Evolutionary conservation across 92 coral and sea anemone species (phyloP).

Genomic region (Palythoa grandis): DNA sequence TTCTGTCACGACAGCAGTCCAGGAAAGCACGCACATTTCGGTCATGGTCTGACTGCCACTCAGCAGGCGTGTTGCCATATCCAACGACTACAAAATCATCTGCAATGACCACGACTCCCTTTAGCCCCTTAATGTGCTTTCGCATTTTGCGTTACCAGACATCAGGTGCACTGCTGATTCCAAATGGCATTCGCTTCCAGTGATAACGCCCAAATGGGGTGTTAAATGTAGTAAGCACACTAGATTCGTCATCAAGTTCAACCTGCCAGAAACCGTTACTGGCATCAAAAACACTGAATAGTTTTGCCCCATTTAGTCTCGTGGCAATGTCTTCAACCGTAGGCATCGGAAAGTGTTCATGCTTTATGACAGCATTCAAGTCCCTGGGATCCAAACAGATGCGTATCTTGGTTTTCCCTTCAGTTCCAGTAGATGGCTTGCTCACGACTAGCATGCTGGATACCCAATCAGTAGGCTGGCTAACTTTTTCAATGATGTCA

Average conservation of each 20-base stretch:
- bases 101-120: constrained; percentile 48
- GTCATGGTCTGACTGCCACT: constrained; percentile 1
- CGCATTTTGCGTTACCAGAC: constrained; percentile 46
- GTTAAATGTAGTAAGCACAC: constrained; percentile 45
- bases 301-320: constrained; percentile 33
- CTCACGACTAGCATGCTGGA: constrained; percentile 42
- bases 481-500: constrained; percentile 11
- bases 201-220: constrained; percentile 44
- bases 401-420: constrained; percentile 5
- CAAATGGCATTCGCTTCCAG: constrained; percentile 45
- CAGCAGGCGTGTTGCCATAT: constrained; percentile 34
- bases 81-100: constrained; percentile 57
- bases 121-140: constrained; percentile 26
- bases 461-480: constrained; percentile 36
- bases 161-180: constrained; percentile 29
- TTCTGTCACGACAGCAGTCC: constrained; percentile 44
- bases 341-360: constrained; percentile 39
- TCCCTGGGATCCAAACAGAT: constrained; percentile 5
- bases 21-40: constrained; percentile 6
- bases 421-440: constrained; percentile 18
- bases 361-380: not conserved
- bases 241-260: constrained; percentile 41
- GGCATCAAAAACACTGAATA: constrained; percentile 43
- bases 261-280: constrained; percentile 47
- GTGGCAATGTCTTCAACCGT: constrained; percentile 47